Base-by-base conservation (phyloP, 1,140 invertebrate genomes). In the Helicoverpa armigera region DNA sequence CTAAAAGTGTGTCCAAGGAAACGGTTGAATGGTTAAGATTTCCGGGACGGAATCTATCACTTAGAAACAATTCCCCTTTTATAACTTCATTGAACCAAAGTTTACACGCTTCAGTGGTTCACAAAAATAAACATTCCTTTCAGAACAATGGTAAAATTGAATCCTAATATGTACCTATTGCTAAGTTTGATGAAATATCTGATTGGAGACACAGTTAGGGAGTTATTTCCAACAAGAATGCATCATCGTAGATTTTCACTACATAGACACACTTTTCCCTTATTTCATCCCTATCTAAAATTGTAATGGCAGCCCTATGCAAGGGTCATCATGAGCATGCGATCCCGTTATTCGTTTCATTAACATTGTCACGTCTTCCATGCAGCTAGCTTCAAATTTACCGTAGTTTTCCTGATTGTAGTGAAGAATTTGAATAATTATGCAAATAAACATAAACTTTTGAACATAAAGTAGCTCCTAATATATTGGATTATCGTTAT, bases 321-420 rank as follows among this genome's bases (percentile, higher is more conserved):
- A 51, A 63, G 58, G 73, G 73, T 72, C 54, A 76, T 13, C 61
- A 48, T 51, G 63, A 76, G 58, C 51, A 76, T 76, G 73, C 58
- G 43, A 51, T 83, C 75, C 86, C 83, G 85, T 87, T 86, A 84
- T 84, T 73, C 79, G 83, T 84, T 89, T 89, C 86, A 89, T 89
- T 89, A 86, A 87, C 81, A 69, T 76, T 83, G 82, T 85, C 87
- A 85, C 86, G 85, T 86, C 81, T 86, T 85, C 79, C 43, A 13
- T n/a, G n/a, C 13, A 18, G 12, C 18, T 7, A 61, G 16, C 43
- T 51, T 48, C 11, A 73, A 73, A 76, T 18, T 29, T 31, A 76
- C 56, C 18, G 48, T 61, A 75, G 58, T 51, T 76, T 58, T 48
- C 58, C 58, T 48, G 73, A 63, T 76, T 51, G 73, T 76, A 51